Evolutionary conservation across 2,888 invertebrate genomes (phyloP), one percentile per base, ranked within the genome.

Genomic region (Thera obeliscata): DNA sequence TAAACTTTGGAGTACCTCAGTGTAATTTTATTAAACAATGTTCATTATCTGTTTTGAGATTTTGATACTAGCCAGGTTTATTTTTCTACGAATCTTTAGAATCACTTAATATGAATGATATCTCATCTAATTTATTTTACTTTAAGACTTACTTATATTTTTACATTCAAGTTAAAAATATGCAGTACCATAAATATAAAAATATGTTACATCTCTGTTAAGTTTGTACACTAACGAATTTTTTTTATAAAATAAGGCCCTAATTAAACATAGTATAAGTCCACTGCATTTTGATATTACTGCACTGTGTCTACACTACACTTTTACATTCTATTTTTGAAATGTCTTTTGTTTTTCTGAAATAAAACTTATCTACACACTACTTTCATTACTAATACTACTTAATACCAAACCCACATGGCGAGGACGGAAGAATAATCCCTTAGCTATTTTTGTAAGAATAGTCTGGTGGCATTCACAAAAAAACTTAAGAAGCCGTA

Each of bases 201-300:
- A 12, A 12, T n/a, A 5, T 50, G 50, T 50, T 50, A 50, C 50
- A 22, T 7, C 50, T 12, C 33, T 52, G 52, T 52, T 52, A 52
- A 12, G 33, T 33, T 52, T 50, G 3, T 7, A 49, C 49, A 3
- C 43, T 12, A 49, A 49, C 5, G 22, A 50, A 12, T 33, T 50
- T 50, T 22, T 12, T 12, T 3, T 49, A 3, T 12, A 7, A 52
- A 0, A 9, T 3, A 3, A 33, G 33, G 52, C 8, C 8, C 9
- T 52, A 7, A 33, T 33, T 52, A 33, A 33, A 9, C 8, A 9
- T 33, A 9, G n/a, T 12, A 1, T 59, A n/a, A 6, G 11, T 58
- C 2, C 36, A 49, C 59, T 52, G 60, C 52, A 52, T 52, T 41
- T 60, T 22, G 41, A 52, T 60, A 55, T 38, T n/a, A n/a, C 9